phyloP scores from a whole-genome alignment of 2,113 vertebrate species.

The Nesoenas mayeri region DNA sequence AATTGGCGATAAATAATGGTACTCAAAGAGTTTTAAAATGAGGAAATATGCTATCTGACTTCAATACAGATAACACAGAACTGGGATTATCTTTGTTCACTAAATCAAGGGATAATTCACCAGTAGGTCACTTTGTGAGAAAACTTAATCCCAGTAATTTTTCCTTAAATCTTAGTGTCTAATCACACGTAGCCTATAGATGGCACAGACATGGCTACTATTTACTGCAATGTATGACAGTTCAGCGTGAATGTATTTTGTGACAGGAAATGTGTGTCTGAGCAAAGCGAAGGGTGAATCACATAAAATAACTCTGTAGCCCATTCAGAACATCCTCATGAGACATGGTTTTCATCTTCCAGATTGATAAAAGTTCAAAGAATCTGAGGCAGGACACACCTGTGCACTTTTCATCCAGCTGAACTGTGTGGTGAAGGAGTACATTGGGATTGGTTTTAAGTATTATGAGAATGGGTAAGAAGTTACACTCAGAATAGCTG shows the following conservation, averaged over 20 bases:
- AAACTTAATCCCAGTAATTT: neutral
- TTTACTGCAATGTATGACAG: neutral
- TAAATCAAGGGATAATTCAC: neutral
- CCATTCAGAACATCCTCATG: neutral
- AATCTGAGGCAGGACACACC: neutral
- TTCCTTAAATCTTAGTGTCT: neutral
- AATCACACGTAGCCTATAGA: neutral
- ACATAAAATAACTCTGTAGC: neutral
- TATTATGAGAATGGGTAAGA: neutral
- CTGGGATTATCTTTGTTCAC: neutral
- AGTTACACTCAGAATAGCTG: accelerated
- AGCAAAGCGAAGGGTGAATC: neutral
- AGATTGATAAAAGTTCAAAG: neutral
- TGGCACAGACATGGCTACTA: neutral
- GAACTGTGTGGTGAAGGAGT: neutral
- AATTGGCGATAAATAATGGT: neutral
- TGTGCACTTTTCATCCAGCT: neutral
- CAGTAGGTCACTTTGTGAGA: neutral
- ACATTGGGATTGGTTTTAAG: neutral
- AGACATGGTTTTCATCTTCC: neutral
- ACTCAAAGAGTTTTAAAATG: neutral
- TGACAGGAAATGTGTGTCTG: neutral
- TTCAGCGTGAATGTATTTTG: neutral
- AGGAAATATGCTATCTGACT: neutral
- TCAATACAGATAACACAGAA: neutral